phyloP scores from a whole-genome alignment of 2,113 vertebrate genomes.

The Aphyosemion australe region DNA sequence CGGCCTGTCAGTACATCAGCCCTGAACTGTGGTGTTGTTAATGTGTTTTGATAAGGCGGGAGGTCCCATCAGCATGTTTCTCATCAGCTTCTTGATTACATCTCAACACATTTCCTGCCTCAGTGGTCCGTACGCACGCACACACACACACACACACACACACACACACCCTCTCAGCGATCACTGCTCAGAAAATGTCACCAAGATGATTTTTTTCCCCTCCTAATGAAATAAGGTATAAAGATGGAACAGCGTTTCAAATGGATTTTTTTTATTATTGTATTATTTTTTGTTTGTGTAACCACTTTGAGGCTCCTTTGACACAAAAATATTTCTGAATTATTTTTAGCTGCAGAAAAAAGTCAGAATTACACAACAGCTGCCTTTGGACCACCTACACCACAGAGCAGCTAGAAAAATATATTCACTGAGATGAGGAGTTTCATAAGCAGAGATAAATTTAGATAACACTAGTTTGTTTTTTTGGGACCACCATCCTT shows the following conservation, averaged over 20 bases:
- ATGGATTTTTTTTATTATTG: slow-evolving; percentile 13
- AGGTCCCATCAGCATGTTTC: slow-evolving; percentile 65
- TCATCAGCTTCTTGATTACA: slow-evolving; percentile 68
- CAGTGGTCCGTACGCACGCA: slow-evolving; percentile 22
- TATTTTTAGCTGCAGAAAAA: no score
- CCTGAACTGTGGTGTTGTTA: slow-evolving; percentile 50
- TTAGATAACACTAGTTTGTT: no score
- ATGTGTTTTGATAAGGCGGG: slow-evolving; percentile 64
- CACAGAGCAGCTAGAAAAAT: no score
- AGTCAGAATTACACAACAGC: no score
- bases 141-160: slow-evolving; percentile 8
- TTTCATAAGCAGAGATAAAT: no score
- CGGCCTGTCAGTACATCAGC: slow-evolving; percentile 28
- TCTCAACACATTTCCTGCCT: slow-evolving; percentile 59
- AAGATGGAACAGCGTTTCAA: neutral
- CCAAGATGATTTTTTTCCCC: slow-evolving; percentile 4
- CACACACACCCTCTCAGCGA: slow-evolving; percentile 24
- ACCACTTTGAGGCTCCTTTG: slow-evolving; percentile 19
- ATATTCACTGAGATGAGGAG: no score
- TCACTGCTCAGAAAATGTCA: slow-evolving; percentile 34
- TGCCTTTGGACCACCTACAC: no score
- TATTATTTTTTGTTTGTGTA: slow-evolving; percentile 26
- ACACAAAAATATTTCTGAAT: neutral
- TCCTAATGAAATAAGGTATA: neutral
- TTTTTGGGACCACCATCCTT: no score